A percentile compares a stretch with the other conserved stretches of the same genome.
phyloP scores from a whole-genome alignment of 2,113 vertebrate species.

The Brienomyrus brachyistius region DNA sequence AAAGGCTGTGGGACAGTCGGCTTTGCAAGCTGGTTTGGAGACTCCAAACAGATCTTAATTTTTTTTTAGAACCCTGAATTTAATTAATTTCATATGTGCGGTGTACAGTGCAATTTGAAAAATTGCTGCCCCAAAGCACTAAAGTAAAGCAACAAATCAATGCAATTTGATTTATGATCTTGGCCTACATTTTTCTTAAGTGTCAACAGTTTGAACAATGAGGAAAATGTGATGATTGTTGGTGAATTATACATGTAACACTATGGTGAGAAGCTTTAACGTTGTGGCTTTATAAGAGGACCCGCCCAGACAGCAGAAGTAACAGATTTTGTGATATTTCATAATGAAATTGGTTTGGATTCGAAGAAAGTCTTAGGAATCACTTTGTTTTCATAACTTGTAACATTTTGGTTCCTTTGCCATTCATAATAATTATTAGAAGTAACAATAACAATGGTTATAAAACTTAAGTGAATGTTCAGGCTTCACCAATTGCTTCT shows the following conservation, averaged over 20 bases:
- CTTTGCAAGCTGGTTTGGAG: slow-evolving; percentile 36
- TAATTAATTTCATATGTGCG: background rate
- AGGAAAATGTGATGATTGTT: background rate
- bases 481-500: slow-evolving; percentile 72
- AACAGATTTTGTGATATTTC: slow-evolving; percentile 44
- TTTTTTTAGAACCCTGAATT: slow-evolving; percentile 44
- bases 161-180: background rate
- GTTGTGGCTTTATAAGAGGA: background rate
- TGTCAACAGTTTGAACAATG: background rate
- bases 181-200: background rate
- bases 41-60: slow-evolving; percentile 37
- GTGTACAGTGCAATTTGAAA: background rate
- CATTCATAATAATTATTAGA: slow-evolving; percentile 38
- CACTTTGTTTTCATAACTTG: slow-evolving; percentile 40
- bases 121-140: background rate
- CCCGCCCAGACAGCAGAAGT: background rate
- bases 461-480: slow-evolving; percentile 69
- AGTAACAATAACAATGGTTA: slow-evolving; percentile 49
- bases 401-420: slow-evolving; percentile 60
- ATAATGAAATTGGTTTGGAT: slow-evolving; percentile 31
- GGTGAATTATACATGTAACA: background rate
- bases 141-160: background rate
- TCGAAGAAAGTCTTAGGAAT: slow-evolving; percentile 33
- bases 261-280: background rate
- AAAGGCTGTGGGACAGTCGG: slow-evolving; percentile 49